A percentile compares a stretch with the other conserved stretches of the same genome.
Evolutionary conservation across 2,888 invertebrate species (phyloP).

Genomic region (Aricia artaxerxes): DNA sequence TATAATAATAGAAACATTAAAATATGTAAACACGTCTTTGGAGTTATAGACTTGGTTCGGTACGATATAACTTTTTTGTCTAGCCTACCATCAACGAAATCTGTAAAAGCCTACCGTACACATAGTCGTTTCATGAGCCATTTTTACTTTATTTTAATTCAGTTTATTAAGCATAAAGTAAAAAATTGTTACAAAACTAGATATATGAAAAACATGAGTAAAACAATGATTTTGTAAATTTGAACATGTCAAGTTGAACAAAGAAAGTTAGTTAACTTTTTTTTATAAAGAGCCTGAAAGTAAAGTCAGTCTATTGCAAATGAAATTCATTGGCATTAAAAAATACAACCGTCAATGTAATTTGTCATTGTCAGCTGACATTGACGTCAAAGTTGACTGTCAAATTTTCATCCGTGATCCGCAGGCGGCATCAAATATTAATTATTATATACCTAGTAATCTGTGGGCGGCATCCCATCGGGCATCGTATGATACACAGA

Average conservation of each 20-base stretch:
- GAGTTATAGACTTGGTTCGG: no score
- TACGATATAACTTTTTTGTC: no score
- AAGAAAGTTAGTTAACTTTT: background rate
- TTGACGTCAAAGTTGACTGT: background rate
- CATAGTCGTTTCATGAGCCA: constrained; percentile 76
- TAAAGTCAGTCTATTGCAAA: background rate
- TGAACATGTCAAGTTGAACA: background rate
- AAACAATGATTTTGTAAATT: background rate
- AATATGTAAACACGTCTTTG: background rate
- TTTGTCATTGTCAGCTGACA: constrained; percentile 4
- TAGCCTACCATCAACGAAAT: no score
- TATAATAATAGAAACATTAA: background rate
- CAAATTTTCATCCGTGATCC: background rate
- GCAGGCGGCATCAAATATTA: no score
- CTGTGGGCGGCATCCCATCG: no score
- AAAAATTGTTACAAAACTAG: background rate
- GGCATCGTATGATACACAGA: no score
- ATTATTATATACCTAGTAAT: no score
- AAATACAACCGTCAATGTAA: background rate
- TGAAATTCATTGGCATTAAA: background rate
- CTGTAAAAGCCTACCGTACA: constrained; percentile 58
- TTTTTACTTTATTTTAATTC: constrained; percentile 45
- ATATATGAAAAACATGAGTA: background rate
- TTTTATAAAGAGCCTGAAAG: background rate
- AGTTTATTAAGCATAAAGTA: background rate